Evolutionary conservation across 1,140 invertebrate species (phyloP).

Genomic region (Drosophila pseudoananassae): DNA sequence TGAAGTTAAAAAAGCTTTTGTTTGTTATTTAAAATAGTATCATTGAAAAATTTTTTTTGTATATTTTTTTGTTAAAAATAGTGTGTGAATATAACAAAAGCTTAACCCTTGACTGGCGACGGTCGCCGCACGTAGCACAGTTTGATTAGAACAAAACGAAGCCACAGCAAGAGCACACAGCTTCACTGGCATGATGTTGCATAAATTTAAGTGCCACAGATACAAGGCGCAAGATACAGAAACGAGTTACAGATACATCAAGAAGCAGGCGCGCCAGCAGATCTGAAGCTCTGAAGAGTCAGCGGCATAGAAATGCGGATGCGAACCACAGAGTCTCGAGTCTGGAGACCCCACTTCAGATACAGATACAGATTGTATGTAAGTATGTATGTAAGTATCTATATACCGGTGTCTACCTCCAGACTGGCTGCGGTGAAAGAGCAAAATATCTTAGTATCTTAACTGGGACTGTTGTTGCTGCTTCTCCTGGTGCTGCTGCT

Average conservation of each 20-base stretch:
- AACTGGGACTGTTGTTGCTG: conserved; percentile 15
- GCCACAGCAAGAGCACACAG: conserved; percentile 27
- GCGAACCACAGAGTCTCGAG: conserved; percentile 44
- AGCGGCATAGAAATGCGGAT: conserved; percentile 76
- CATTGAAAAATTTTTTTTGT: neutral
- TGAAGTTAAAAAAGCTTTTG: neutral
- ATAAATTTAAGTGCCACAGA: conserved; percentile 80
- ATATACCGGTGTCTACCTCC: conserved; percentile 49
- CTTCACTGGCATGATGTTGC: conserved; percentile 71
- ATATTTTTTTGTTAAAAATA: neutral
- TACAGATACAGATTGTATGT: conserved; percentile 22
- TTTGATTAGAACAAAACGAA: conserved; percentile 77
- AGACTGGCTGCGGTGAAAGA: conserved; percentile 73
- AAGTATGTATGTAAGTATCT: conserved; percentile 16
- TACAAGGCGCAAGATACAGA: conserved; percentile 75
- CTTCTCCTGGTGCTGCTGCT: conserved; percentile 49
- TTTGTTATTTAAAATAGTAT: neutral
- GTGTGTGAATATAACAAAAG: conserved; percentile 16
- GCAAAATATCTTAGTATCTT: conserved; percentile 77
- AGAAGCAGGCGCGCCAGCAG: conserved; percentile 46
- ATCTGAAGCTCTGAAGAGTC: conserved; percentile 50
- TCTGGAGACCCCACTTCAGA: conserved; percentile 45
- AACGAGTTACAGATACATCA: conserved; percentile 77
- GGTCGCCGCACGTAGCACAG: conserved; percentile 59
- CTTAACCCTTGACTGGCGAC: conserved; percentile 59